Percentiles rank a stretch among this genome's conserved stretches.
Conservation (phyloP, 2,888 invertebrate species). For the Melieria picta region DNA sequence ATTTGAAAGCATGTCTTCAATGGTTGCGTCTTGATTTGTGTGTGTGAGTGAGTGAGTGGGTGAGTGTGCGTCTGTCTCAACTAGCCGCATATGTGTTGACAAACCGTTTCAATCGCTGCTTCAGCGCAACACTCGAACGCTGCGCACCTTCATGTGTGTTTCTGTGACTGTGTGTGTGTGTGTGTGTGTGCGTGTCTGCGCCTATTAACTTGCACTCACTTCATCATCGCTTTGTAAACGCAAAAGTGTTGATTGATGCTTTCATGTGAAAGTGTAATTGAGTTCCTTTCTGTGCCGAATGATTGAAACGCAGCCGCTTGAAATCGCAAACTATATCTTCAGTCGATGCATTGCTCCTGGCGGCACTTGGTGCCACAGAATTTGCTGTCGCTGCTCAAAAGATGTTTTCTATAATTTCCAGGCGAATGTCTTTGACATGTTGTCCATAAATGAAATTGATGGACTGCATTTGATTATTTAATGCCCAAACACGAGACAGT, state of each 20-base stretch:
- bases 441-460: too few relatives aligned
- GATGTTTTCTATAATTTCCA: too few relatives aligned
- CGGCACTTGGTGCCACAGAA: too few relatives aligned
- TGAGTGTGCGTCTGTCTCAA: neutral
- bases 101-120: constrained; percentile 10
- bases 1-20: neutral
- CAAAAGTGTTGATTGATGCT: constrained; percentile 30
- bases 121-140: constrained; percentile 9
- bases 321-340: too few relatives aligned
- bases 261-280: constrained; percentile 30
- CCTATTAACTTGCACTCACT: constrained; percentile 12
- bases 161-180: neutral
- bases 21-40: neutral
- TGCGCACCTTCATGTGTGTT: neutral
- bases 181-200: neutral
- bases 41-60: neutral
- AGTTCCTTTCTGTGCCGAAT: neutral
- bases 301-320: neutral
- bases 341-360: too few relatives aligned
- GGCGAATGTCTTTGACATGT: too few relatives aligned
- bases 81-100: constrained; percentile 20
- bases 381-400: too few relatives aligned
- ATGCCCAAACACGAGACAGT: too few relatives aligned
- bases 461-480: too few relatives aligned
- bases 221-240: constrained; percentile 11